Evolutionary conservation across 2,888 invertebrate species (phyloP).

Genomic region (Chrysolina americana): DNA sequence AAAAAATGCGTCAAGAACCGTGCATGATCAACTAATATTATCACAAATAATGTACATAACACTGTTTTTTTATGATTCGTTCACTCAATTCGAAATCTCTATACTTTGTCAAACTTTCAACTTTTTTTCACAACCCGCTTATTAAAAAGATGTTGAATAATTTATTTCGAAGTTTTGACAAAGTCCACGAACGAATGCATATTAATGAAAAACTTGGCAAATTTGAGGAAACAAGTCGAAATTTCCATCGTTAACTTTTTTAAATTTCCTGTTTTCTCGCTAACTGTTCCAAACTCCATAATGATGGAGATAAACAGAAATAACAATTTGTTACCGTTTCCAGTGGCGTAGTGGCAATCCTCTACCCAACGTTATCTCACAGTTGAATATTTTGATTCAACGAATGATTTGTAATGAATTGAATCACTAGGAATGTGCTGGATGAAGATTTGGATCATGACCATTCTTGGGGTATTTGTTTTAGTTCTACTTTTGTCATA

Average conservation of each 20-base stretch:
- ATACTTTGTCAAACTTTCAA: neutral
- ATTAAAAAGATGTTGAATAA: slow-evolving; percentile 16
- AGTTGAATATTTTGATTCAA: no score
- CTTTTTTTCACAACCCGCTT: neutral
- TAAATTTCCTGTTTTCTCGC: slow-evolving; percentile 15
- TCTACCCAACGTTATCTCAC: no score
- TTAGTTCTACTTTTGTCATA: no score
- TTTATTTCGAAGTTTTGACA: slow-evolving; percentile 9
- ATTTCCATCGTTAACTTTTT: slow-evolving; percentile 24
- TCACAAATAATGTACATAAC: no score
- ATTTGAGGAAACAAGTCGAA: slow-evolving; percentile 15
- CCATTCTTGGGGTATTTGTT: no score
- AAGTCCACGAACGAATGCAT: slow-evolving; percentile 3
- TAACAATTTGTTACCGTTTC: slow-evolving; percentile 8
- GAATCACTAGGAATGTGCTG: no score
- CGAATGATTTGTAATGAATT: no score
- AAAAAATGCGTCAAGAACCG: no score
- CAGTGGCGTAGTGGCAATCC: slow-evolving; percentile 6
- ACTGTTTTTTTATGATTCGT: no score
- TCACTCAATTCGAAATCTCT: neutral
- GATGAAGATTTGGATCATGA: no score
- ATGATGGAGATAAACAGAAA: slow-evolving; percentile 21
- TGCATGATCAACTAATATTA: no score
- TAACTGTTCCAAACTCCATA: slow-evolving; percentile 17
- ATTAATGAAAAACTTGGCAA: slow-evolving; percentile 20